These are phyloP conservation scores for Callithrix jacchus DNA, from an alignment of 2,113 vertebrate genomes.

Conservation along the genomic window DNA sequence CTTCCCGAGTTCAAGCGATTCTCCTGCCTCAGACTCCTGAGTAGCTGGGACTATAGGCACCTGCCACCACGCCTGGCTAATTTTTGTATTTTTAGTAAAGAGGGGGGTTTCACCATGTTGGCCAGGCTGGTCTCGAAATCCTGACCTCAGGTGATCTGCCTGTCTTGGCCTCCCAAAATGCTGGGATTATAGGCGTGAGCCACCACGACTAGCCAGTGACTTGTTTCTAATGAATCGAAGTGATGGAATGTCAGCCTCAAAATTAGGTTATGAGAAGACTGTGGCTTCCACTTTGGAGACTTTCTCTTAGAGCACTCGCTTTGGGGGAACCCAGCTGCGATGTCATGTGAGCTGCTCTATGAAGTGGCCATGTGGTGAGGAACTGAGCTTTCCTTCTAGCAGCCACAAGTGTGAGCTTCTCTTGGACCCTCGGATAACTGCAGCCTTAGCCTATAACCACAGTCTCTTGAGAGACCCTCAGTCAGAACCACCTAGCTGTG, in stretches of 20 bases:
- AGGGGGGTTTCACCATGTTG: no score
- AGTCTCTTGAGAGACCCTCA: background rate
- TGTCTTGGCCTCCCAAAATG: no score
- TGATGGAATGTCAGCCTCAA: background rate
- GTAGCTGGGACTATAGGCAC: no score
- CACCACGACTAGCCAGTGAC: background rate
- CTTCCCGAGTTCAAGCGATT: no score
- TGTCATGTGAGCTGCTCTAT: background rate
- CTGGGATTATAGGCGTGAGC: no score
- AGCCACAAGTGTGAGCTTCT: background rate
- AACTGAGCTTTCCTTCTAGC: background rate
- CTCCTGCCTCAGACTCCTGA: no score
- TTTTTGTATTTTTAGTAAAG: no score
- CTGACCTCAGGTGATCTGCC: no score
- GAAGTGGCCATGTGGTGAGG: background rate
- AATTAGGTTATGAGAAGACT: background rate
- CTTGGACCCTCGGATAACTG: background rate
- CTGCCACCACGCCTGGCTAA: no score
- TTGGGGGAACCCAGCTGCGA: background rate
- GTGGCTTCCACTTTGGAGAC: background rate
- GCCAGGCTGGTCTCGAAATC: no score
- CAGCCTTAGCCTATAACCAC: background rate
- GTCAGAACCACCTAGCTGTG: background rate
- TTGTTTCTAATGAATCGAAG: constrained; percentile 20
- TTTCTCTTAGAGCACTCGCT: background rate